These are phyloP conservation scores for Euura saliciscinereae DNA, from an alignment of 1,140 invertebrate species.

Conservation along the genomic window DNA sequence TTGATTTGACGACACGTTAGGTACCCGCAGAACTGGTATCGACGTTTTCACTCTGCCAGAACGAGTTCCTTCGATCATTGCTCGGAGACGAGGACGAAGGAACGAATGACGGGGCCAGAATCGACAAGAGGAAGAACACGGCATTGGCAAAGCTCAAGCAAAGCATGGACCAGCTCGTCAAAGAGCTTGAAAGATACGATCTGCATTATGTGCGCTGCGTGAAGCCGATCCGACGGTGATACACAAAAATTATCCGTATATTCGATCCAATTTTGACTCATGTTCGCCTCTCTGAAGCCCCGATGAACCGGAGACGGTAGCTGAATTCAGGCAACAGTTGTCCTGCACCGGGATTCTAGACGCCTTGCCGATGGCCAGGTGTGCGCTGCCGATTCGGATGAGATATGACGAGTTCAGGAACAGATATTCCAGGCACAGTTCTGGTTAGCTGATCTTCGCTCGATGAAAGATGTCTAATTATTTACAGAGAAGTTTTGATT, in stretches of 20 bases:
- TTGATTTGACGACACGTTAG: conserved; percentile 14
- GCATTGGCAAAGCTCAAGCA: conserved; percentile 42
- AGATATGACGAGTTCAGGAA: conserved; percentile 36
- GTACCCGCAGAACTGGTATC: conserved; percentile 34
- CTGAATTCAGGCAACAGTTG: conserved; percentile 40
- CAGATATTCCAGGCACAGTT: conserved; percentile 23
- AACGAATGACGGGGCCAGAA: conserved; percentile 23
- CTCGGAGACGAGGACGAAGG: conserved; percentile 22
- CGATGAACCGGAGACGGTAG: conserved; percentile 27
- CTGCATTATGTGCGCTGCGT: conserved; percentile 44
- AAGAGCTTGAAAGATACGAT: conserved; percentile 42
- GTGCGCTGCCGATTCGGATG: conserved; percentile 39
- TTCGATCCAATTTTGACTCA: background rate
- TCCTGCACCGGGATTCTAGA: conserved; percentile 38
- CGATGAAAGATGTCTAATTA: background rate
- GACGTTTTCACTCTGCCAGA: conserved; percentile 32
- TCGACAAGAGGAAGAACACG: conserved; percentile 35
- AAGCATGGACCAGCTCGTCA: conserved; percentile 39
- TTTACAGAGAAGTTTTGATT: background rate
- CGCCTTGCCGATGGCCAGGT: conserved; percentile 36
- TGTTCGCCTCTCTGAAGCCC: conserved; percentile 16
- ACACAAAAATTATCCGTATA: conserved; percentile 7
- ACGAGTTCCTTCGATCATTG: conserved; percentile 27
- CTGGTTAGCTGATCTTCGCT: conserved; percentile 10
- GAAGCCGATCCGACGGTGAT: conserved; percentile 25